Conservation (phyloP, 2,113 vertebrate genomes). For the Pantherophis guttatus region DNA sequence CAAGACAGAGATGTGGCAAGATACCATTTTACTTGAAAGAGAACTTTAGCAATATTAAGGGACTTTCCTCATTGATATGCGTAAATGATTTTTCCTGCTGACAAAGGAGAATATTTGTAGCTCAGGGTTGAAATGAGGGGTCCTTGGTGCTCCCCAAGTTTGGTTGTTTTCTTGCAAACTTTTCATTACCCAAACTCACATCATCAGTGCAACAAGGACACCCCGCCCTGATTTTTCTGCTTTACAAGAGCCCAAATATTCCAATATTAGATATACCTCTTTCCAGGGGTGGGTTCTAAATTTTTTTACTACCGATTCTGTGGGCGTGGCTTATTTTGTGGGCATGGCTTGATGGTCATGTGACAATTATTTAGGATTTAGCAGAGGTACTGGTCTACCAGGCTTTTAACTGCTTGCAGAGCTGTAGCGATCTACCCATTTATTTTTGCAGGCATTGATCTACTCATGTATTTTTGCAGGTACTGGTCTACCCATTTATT, state of each 20-base stretch:
- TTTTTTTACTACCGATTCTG: too few relatives aligned
- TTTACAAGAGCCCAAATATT: background rate
- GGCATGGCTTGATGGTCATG: too few relatives aligned
- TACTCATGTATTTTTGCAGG: too few relatives aligned
- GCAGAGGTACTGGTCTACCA: too few relatives aligned
- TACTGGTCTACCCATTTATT: too few relatives aligned
- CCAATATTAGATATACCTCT: background rate
- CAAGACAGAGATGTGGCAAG: background rate
- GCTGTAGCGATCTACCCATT: too few relatives aligned
- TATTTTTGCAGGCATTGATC: too few relatives aligned
- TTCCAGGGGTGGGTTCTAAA: too few relatives aligned
- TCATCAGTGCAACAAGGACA: background rate
- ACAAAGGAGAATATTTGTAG: background rate
- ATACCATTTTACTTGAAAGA: background rate
- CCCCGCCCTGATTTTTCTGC: background rate
- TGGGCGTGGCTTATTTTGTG: too few relatives aligned
- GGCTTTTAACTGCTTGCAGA: too few relatives aligned
- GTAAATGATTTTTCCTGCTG: background rate
- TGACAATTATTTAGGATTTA: too few relatives aligned
- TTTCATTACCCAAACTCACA: background rate
- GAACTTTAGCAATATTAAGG: background rate
- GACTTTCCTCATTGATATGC: background rate
- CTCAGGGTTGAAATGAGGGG: background rate
- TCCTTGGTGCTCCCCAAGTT: background rate
- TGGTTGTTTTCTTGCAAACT: background rate